Evolutionary conservation across 2,113 vertebrate species (phyloP), one percentile per base, ranked within the genome.

Genomic region (Hippocampus barbouri): DNA sequence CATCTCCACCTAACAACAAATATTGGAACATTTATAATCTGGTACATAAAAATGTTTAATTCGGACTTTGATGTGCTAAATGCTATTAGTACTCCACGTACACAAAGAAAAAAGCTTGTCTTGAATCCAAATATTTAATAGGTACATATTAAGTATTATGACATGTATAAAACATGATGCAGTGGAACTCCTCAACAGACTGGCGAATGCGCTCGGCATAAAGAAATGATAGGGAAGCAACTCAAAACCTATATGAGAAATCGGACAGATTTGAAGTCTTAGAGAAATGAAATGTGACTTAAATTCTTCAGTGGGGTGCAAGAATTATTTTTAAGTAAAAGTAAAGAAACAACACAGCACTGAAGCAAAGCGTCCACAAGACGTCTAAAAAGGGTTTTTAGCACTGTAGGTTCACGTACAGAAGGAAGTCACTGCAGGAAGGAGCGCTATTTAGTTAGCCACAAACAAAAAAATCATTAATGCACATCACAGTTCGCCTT

Each of bases 71-170:
- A 38, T 38, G 34, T 38, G 34, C 34, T 38, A 38, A 38, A 38
- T 38, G 34, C 34, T 38, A 38, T 38, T 38, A 38, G 34, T 38
- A 38, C 34, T 38, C 34, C 34, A 45, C 43, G 2, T 45, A 45
- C 41, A 43, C 43, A 45, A 45, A 45, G 43, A 45, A 38, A 30
- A 43, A 45, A 34, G 27, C 38, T 8, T 8, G 88, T 85, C 93
- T 94, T 94, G 94, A 96, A 95, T 97, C 95, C 96, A 98, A 98
- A 97, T 98, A 98, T 98, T 99, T 98, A 99, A 94, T 98, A 94
- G 92, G 93, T 97, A 96, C 96, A 96, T 93, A 95, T 94, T 88
- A 93, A 94, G 91, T 91, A 90, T 94, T 95, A 96, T 96, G 95
- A 93, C 95, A 96, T 96, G 95, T 98, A 98, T 96, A 97, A 98